Evolutionary conservation across 2,888 invertebrate genomes (phyloP).

Genomic region (Microplitis manilae): DNA sequence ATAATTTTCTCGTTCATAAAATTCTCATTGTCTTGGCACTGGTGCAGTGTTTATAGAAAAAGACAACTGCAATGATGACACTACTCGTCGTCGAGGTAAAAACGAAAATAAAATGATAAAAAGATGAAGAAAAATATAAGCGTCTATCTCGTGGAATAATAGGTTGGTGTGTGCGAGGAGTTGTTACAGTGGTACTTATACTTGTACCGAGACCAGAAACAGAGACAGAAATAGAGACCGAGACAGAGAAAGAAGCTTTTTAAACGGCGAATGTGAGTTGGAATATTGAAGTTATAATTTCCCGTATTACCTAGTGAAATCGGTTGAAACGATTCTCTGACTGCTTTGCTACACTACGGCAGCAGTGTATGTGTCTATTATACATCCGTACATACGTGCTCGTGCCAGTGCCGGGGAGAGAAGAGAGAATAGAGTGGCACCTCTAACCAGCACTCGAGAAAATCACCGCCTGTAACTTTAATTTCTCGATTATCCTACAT

Average conservation of each 20-base stretch:
- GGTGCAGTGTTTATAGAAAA: not conserved
- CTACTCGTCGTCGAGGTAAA: not conserved
- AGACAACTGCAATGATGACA: not conserved
- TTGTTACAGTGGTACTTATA: not conserved
- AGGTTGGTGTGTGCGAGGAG: not conserved
- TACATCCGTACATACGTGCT: constrained; percentile 13
- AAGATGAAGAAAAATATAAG: not conserved
- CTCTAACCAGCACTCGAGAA: constrained; percentile 53
- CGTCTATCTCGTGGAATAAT: not conserved
- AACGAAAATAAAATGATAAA: not conserved
- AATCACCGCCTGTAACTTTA: constrained; percentile 67
- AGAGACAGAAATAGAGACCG: not conserved
- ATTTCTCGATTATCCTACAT: constrained; percentile 68
- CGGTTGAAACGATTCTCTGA: constrained; percentile 44
- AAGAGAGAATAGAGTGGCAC: constrained; percentile 8
- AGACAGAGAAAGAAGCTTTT: not conserved
- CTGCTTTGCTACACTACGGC: not conserved
- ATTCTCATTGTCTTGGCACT: not conserved
- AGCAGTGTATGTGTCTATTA: constrained; percentile 10
- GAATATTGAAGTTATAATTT: constrained; percentile 53
- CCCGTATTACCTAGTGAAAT: constrained; percentile 49
- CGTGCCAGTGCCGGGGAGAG: not conserved
- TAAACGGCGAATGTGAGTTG: not conserved
- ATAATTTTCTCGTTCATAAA: not conserved
- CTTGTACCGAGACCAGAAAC: not conserved